Evolutionary conservation across 2,113 vertebrate genomes (phyloP).

Genomic region (Agelaius phoeniceus): DNA sequence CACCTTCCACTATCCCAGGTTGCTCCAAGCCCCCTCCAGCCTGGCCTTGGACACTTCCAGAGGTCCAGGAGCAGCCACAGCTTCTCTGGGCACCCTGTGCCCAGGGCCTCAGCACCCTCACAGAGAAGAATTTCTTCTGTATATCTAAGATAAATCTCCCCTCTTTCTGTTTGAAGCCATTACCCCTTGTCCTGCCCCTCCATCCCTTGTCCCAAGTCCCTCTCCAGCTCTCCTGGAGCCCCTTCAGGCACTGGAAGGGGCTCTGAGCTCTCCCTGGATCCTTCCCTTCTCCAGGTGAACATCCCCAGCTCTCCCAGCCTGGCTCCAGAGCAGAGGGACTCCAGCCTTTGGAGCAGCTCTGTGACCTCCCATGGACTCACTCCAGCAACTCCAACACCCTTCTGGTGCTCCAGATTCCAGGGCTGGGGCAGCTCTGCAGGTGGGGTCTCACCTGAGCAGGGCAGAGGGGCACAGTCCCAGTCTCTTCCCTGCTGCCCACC

Average conservation of each 20-base stretch:
- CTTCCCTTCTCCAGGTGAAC: neutral
- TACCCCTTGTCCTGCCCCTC: neutral
- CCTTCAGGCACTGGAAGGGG: neutral
- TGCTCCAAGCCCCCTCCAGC: fast-evolving
- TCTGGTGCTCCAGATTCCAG: neutral
- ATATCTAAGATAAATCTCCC: neutral
- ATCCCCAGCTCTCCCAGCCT: neutral
- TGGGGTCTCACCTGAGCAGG: neutral
- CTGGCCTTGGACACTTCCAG: neutral
- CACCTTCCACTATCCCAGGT: fast-evolving
- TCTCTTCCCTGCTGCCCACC: fast-evolving
- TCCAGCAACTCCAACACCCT: neutral
- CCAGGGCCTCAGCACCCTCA: fast-evolving
- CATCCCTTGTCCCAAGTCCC: fast-evolving
- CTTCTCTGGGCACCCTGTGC: neutral
- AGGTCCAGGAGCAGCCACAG: neutral
- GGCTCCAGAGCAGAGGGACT: fast-evolving
- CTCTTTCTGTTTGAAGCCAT: neutral
- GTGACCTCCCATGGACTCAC: neutral
- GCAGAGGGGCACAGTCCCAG: neutral
- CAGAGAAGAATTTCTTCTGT: neutral
- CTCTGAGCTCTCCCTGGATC: fast-evolving
- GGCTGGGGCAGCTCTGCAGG: neutral
- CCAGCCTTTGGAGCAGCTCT: neutral
- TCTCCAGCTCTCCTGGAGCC: neutral